Evolutionary conservation across 2,888 invertebrate genomes (phyloP).

Genomic region (Cantharis nigra): DNA sequence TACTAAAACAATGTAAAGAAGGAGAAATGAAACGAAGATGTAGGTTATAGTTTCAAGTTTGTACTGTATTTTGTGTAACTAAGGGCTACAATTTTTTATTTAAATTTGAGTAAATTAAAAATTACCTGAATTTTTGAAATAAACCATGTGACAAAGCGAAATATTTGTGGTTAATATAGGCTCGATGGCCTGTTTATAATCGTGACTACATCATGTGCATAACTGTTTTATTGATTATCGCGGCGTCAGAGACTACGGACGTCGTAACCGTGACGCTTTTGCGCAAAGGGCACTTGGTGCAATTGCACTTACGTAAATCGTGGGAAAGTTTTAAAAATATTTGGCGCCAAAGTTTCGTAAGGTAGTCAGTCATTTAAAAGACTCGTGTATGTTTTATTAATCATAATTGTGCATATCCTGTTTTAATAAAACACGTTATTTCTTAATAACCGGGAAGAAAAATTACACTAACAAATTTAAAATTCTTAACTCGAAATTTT

Average conservation of each 20-base stretch:
- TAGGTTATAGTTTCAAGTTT: neutral
- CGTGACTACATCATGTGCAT: conserved; percentile 51
- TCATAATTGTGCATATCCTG: conserved; percentile 51
- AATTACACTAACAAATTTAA: conserved; percentile 18
- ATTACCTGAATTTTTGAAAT: conserved; percentile 13
- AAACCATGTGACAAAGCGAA: conserved; percentile 27
- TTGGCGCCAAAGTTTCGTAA: conserved; percentile 39
- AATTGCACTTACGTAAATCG: neutral
- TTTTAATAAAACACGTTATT: conserved; percentile 21
- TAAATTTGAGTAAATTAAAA: neutral
- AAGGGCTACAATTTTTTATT: neutral
- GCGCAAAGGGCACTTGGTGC: conserved; percentile 11
- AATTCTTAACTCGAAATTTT: conserved; percentile 3
- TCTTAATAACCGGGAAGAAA: conserved; percentile 14
- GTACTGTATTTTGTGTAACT: neutral
- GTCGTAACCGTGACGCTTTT: conserved; percentile 13
- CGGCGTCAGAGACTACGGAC: conserved; percentile 12
- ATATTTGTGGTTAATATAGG: conserved; percentile 35
- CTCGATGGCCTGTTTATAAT: conserved; percentile 41
- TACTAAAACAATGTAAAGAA: conserved; percentile 39
- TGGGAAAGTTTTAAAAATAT: neutral
- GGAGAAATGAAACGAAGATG: neutral
- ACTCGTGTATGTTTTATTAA: conserved; percentile 40
- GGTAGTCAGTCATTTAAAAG: conserved; percentile 12
- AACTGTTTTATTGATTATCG: conserved; percentile 42